A percentile compares a stretch with the other conserved stretches of the same genome.
These are phyloP conservation scores for Rhynchonycteris naso DNA, from an alignment of 2,797 vertebrate genomes.

Conservation along the genomic window DNA sequence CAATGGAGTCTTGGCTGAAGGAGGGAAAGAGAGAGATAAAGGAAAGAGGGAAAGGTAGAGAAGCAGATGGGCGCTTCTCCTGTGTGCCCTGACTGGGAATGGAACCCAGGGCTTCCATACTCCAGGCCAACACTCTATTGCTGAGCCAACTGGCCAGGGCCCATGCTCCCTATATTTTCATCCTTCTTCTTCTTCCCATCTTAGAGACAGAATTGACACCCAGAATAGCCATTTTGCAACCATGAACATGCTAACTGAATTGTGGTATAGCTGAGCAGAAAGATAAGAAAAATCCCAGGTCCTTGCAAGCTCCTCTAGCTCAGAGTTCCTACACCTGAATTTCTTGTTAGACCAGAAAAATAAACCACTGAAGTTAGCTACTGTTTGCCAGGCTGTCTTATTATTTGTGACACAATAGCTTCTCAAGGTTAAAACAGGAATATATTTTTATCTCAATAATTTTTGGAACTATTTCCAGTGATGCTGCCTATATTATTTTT, in stretches of 20 bases:
- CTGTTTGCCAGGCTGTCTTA: not conserved
- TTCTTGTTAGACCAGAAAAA: not conserved
- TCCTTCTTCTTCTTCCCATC: not conserved
- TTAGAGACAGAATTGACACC: not conserved
- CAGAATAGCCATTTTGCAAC: not conserved
- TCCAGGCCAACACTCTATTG: too few species aligned
- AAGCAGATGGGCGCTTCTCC: too few species aligned
- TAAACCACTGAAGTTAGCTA: not conserved
- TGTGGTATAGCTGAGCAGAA: not conserved
- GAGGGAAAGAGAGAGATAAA: too few species aligned
- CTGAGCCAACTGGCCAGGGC: too few species aligned
- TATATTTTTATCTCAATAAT: constrained; percentile 2
- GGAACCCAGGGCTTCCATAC: too few species aligned
- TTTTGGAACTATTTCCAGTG: not conserved
- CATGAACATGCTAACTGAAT: not conserved
- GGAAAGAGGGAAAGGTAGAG: too few species aligned
- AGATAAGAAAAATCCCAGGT: not conserved
- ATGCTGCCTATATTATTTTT: not conserved
- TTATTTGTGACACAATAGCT: constrained; percentile 33
- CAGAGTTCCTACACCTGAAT: not conserved
- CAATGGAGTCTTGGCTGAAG: too few species aligned
- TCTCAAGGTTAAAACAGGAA: not conserved
- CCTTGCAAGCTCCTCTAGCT: not conserved
- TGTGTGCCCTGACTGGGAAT: too few species aligned
- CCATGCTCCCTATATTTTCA: not conserved